These are phyloP conservation scores for Cololabis saira DNA, from an alignment of 2,113 vertebrate species.

Conservation along the genomic window DNA sequence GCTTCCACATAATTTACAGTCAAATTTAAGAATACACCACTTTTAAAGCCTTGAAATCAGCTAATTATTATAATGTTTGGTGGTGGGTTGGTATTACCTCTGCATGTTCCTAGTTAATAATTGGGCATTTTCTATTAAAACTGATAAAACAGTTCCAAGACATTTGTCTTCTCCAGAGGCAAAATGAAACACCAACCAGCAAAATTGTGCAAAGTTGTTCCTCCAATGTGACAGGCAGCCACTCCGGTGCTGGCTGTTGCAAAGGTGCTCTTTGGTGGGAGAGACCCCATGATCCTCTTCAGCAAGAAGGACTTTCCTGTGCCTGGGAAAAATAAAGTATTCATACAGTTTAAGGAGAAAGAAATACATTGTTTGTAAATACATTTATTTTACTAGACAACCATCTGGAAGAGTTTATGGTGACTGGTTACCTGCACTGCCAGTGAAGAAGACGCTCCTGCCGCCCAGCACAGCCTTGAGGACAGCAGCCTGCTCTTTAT, in stretches of 20 bases:
- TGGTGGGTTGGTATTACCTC: no score
- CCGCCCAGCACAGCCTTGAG: conserved; percentile 86
- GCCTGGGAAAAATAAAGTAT: conserved; percentile 74
- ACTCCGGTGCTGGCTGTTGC: conserved; percentile 96
- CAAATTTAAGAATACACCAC: neutral
- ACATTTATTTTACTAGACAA: no score
- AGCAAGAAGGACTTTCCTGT: conserved; percentile 96
- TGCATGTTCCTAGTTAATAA: no score
- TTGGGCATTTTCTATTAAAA: no score
- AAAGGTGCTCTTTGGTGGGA: conserved; percentile 92
- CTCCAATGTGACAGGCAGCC: conserved; percentile 94
- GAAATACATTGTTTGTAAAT: neutral
- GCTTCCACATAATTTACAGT: neutral
- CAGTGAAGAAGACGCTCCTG: conserved; percentile 95
- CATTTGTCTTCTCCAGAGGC: no score
- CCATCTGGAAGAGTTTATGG: no score
- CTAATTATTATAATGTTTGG: no score
- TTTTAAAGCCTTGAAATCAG: no score
- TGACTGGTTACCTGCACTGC: conserved; percentile 87
- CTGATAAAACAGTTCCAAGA: no score
- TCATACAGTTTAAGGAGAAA: neutral
- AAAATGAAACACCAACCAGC: conserved; percentile 81
- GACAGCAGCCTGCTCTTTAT: conserved; percentile 88
- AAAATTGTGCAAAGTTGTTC: conserved; percentile 93
- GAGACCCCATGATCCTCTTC: conserved; percentile 92